phyloP scores from a whole-genome alignment of 2,797 vertebrate species.

The Apodemus agrarius region DNA sequence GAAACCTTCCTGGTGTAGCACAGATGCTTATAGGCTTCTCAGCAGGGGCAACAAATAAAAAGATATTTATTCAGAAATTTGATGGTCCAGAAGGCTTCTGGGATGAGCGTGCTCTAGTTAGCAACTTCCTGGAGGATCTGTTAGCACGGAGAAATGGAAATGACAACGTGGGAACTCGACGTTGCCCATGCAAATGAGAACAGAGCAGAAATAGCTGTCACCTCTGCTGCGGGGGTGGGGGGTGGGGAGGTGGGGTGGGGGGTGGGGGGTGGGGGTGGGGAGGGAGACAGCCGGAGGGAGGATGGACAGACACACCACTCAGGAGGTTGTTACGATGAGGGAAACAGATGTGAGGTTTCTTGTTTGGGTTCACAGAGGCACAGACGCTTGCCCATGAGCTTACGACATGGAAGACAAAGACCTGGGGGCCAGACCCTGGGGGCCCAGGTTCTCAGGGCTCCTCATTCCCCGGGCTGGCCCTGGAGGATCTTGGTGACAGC shows the following conservation, averaged over 20 bases:
- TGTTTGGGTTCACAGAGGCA: background rate
- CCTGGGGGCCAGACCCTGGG: too few relatives aligned
- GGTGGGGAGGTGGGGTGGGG: background rate
- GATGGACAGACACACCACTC: background rate
- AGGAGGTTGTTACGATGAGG: background rate
- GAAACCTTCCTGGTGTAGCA: constrained; percentile 50
- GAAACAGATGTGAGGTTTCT: background rate
- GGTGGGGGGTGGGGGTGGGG: background rate
- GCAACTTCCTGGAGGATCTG: constrained; percentile 58
- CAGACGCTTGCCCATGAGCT: background rate
- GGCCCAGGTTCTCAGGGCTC: background rate
- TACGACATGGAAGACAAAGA: background rate
- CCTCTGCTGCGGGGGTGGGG: background rate
- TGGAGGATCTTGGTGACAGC: background rate
- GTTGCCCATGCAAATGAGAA: constrained; percentile 49
- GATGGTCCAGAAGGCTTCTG: constrained; percentile 77
- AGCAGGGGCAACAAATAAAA: constrained; percentile 74
- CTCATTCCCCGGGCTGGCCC: background rate
- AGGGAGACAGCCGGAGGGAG: background rate
- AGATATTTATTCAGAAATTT: constrained; percentile 75
- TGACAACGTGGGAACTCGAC: constrained; percentile 54
- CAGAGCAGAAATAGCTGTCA: constrained; percentile 45
- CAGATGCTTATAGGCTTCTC: constrained; percentile 37
- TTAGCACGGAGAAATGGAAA: constrained; percentile 62
- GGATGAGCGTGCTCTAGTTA: constrained; percentile 62